Base-by-base conservation (phyloP, 2,113 vertebrate genomes). In the Epinephelus moara region DNA sequence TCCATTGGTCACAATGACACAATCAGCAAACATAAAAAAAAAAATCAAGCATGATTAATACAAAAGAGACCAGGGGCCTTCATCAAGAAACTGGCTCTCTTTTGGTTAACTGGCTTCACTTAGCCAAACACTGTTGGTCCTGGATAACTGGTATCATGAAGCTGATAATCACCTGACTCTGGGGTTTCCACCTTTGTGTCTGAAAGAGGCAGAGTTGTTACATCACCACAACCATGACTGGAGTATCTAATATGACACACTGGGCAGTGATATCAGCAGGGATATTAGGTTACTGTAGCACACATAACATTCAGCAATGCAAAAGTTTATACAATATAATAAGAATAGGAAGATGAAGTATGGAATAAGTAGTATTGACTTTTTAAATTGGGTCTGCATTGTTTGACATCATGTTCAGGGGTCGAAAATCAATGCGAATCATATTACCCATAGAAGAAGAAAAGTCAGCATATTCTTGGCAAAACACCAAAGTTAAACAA, bases 391-490 rank as follows among this genome's bases (percentile, higher is more conserved):
- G 1, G 62, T 64, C 21, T 23, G 13, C 40, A 15, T 45, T 47
- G 12, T 66, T 30, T 2, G 14, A 60, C 33, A 37, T 37, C 57
- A 60, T 9, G 7, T 14, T 19, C 42, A 25, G 15, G 18, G 14
- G 21, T 66, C n/a, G 1, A 66, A 15, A 17, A 66, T 47, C 13
- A 21, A 1, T 47, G 9, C 10, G 7, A 11, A 18, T 50, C 6
- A 50, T 50, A 25, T n/a, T 62, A 21, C 21, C 60, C 60, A 62
- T 40, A 62, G 60, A 37, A 63, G 21, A n/a, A 67, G 14, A 67
- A 67, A 67, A 17, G 15, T n/a, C 37, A n/a, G 61, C 6, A 30
- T 59, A 27, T 27, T 59, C 5, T 37, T 37, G 60, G 30, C 6
- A 61, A 61, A 61, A 61, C 27, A 33, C 27, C 59, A 8, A 55